These are phyloP conservation scores for Ciona savignyi DNA, from an alignment of 23 tunicate genomes.

Conservation along the genomic window DNA sequence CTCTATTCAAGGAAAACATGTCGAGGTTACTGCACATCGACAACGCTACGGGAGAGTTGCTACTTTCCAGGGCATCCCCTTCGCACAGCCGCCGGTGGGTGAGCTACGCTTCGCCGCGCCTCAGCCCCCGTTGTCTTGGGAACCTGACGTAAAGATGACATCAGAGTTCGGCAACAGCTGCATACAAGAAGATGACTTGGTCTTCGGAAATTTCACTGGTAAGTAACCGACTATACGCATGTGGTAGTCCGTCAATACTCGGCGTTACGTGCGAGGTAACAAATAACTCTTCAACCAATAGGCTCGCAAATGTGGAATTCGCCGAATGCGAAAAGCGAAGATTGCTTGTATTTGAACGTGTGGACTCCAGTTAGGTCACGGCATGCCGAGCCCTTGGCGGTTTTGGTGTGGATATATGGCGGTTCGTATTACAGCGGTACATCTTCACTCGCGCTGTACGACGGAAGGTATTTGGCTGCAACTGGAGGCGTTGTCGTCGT, in stretches of 20 bases:
- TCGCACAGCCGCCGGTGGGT: slow-evolving; percentile 37
- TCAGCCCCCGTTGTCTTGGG: slow-evolving; percentile 34
- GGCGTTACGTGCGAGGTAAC: not conserved
- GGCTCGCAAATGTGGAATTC: slow-evolving; percentile 76
- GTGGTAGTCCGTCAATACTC: not conserved
- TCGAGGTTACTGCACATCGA: not conserved
- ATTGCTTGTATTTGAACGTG: slow-evolving; percentile 45
- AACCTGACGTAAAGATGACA: slow-evolving; percentile 12
- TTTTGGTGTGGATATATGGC: slow-evolving; percentile 85
- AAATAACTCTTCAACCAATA: not conserved
- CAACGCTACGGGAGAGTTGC: not conserved
- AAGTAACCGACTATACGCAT: not conserved
- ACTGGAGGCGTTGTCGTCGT: slow-evolving; percentile 58
- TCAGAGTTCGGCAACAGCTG: slow-evolving; percentile 36
- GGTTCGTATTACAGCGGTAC: slow-evolving; percentile 73
- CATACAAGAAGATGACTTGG: slow-evolving; percentile 34
- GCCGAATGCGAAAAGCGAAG: slow-evolving; percentile 40
- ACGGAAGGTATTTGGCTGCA: slow-evolving; percentile 62
- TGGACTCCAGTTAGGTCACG: slow-evolving; percentile 20
- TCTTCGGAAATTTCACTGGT: slow-evolving; percentile 49
- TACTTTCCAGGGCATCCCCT: slow-evolving; percentile 59
- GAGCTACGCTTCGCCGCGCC: slow-evolving; percentile 50
- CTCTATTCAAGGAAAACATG: slow-evolving; percentile 14
- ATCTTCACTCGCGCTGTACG: slow-evolving; percentile 44
- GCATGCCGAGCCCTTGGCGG: slow-evolving; percentile 17